Conservation (phyloP, 1,140 invertebrate species). For the Cotesia typhae region DNA sequence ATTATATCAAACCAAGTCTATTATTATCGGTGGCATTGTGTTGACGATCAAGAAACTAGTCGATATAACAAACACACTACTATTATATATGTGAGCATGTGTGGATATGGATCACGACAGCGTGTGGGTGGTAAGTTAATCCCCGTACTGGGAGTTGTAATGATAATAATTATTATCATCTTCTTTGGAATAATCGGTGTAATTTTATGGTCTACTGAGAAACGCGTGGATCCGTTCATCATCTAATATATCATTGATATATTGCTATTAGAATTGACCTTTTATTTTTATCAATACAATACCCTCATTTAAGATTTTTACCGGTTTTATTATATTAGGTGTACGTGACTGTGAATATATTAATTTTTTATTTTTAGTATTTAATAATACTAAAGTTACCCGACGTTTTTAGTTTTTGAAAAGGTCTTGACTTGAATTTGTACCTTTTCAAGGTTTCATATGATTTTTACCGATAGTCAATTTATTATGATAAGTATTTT, state of each 20-base stretch:
- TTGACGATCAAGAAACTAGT: not conserved
- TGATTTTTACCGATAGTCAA: too few relatives aligned
- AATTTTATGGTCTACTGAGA: conserved; percentile 17
- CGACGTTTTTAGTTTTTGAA: too few relatives aligned
- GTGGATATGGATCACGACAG: not conserved
- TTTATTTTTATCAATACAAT: not conserved
- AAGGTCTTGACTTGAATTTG: too few relatives aligned
- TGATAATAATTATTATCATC: conserved; percentile 1
- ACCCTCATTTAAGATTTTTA: not conserved
- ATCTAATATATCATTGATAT: not conserved
- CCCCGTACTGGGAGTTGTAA: not conserved
- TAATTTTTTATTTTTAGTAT: too few relatives aligned
- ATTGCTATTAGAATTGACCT: not conserved
- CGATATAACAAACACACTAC: not conserved
- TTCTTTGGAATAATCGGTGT: not conserved
- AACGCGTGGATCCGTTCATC: not conserved
- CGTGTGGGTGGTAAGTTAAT: conserved; percentile 14
- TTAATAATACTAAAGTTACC: too few relatives aligned
- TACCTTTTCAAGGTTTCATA: too few relatives aligned
- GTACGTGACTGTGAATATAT: too few relatives aligned
- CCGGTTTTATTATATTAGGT: too few relatives aligned
- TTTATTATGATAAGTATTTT: too few relatives aligned
- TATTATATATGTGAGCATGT: not conserved
- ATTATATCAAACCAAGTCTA: not conserved
- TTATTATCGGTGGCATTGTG: not conserved